Base-by-base conservation (phyloP, 2,797 vertebrate species). In the Falco concolor region DNA sequence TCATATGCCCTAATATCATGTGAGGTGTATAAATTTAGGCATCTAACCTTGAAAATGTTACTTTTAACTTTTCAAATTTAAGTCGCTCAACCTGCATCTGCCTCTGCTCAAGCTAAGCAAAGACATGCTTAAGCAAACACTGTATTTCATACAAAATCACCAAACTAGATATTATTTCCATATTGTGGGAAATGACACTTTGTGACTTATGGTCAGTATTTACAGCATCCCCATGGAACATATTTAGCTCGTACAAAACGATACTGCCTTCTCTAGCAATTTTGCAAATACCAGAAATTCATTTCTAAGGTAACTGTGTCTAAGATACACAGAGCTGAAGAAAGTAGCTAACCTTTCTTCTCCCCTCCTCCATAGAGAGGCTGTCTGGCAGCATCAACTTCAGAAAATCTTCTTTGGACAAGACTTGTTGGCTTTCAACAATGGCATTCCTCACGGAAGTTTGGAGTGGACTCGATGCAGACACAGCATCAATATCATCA, bases 331-430 rank as follows among this genome's bases (percentile, higher is more conserved):
- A 74, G 24, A 91, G 36, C 4, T 13, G 38, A 84, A 90, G 32
- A 84, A 84, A 85, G 59, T 14, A 45, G 38, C 98, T 98, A 95
- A 99, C 99, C 99, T 99, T 99, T 86, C 98, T 98, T 96, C 97
- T 98, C 68, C 98, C 97, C 69, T 98, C 98, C 56, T 98, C 98
- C 87, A 98, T 97, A 15, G 98, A 97, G 38, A 98, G 98, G 96
- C 98, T 99, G 93, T 98, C 98, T 7, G 98, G 98, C 92, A 98
- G 95, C 98, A 99, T 99, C 98, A 99, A 60, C 96, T 99, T 99
- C 94, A 98, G 96, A 94, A 99, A 99, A 84, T 99, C 99, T 93
- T 99, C 99, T 97, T 99, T 99, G 34, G 99, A 98, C 89, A 99
- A 97, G 50, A 98, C 97, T 83, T 98, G 98, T 38, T 98, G 98